These are phyloP conservation scores for Drosophila helvetica DNA, from an alignment of 2,888 invertebrate species.

Conservation along the genomic window DNA sequence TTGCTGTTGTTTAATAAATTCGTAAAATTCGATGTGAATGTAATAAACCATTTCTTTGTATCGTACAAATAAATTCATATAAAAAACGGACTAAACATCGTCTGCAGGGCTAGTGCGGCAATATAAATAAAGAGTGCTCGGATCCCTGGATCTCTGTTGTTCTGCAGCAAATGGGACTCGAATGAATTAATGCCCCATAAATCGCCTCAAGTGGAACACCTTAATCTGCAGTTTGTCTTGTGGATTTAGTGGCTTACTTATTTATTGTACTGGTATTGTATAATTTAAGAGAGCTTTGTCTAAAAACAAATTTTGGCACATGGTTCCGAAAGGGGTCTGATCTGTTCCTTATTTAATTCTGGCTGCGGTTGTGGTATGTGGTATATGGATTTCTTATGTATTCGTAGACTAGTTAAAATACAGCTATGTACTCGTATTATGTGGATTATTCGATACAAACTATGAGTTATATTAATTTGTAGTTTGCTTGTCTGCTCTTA, in stretches of 20 bases:
- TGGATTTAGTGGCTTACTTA: conserved; percentile 29
- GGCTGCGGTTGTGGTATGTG: conserved; percentile 29
- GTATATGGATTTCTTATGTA: conserved; percentile 36
- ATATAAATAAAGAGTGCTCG: conserved; percentile 44
- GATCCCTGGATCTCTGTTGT: conserved; percentile 15
- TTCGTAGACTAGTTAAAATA: conserved; percentile 72
- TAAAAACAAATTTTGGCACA: conserved; percentile 81
- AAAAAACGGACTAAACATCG: conserved; percentile 54
- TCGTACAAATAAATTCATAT: conserved; percentile 70
- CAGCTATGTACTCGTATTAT: conserved; percentile 60
- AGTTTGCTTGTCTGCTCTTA: conserved; percentile 68
- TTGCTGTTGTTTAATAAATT: conserved; percentile 73
- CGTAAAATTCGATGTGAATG: conserved; percentile 82
- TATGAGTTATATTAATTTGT: conserved; percentile 62
- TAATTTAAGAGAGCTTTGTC: conserved; percentile 58
- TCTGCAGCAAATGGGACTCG: conserved; percentile 42
- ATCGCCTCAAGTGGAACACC: conserved; percentile 47
- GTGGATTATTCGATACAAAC: conserved; percentile 61
- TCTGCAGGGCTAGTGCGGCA: conserved; percentile 20
- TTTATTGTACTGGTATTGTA: conserved; percentile 53
- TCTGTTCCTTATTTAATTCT: conserved; percentile 28
- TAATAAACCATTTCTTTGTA: conserved; percentile 76
- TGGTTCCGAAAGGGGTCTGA: conserved; percentile 80
- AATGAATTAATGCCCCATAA: conserved; percentile 24
- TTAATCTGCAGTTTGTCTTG: conserved; percentile 42